These are phyloP conservation scores for Megaptera novaeangliae DNA, from an alignment of 2,113 vertebrate species.

Conservation along the genomic window DNA sequence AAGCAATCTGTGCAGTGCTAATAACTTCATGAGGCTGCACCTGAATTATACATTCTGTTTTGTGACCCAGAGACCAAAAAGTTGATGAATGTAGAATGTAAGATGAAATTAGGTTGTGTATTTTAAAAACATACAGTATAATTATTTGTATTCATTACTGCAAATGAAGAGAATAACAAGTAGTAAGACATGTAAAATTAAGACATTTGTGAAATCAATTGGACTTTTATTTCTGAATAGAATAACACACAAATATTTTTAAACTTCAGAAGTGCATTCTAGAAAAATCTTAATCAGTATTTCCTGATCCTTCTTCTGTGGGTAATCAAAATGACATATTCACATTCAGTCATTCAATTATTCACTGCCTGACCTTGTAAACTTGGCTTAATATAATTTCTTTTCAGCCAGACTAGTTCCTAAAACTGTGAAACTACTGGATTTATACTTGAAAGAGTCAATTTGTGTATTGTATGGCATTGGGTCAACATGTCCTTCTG, in stretches of 20 bases:
- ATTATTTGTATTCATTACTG: not conserved
- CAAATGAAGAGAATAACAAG: not conserved
- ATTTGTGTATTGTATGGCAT: not conserved
- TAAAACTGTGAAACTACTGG: not conserved
- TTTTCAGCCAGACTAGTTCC: not conserved
- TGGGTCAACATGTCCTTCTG: not conserved
- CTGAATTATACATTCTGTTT: slow-evolving; percentile 7
- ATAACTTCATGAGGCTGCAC: not conserved
- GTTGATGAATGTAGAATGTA: not conserved
- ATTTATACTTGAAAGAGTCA: slow-evolving; percentile 10
- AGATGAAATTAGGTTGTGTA: not conserved
- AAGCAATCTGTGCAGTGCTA: not conserved
- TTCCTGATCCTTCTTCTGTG: not conserved
- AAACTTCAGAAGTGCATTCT: not conserved
- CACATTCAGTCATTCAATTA: not conserved
- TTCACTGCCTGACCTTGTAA: not conserved
- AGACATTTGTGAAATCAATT: not conserved
- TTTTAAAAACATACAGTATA: not conserved
- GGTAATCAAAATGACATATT: not conserved
- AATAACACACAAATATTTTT: slow-evolving; percentile 12
- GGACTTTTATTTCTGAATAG: slow-evolving; percentile 17
- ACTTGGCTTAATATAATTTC: not conserved
- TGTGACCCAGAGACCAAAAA: not conserved
- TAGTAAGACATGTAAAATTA: not conserved
- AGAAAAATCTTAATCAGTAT: slow-evolving; percentile 8